A percentile compares a stretch with the other conserved stretches of the same genome.
These are phyloP conservation scores for Peromyscus californicus DNA, from an alignment of 2,113 vertebrate species.

Conservation along the genomic window DNA sequence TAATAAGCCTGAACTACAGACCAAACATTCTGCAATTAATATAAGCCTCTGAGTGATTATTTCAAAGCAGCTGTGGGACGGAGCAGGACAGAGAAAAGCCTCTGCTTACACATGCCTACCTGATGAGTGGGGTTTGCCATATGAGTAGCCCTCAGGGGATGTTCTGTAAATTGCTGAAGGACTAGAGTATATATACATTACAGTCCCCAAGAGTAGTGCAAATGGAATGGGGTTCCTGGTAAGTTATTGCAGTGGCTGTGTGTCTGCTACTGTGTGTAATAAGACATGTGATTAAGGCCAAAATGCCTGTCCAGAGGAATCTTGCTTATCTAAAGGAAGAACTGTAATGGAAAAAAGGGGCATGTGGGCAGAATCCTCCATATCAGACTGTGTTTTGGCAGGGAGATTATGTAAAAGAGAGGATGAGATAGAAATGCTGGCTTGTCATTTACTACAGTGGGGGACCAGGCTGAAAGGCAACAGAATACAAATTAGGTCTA, in stretches of 20 bases:
- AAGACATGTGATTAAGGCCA: neutral
- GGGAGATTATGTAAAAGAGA: neutral
- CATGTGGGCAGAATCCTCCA: neutral
- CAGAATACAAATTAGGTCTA: neutral
- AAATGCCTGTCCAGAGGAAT: neutral
- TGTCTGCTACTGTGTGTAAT: neutral
- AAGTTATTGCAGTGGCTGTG: neutral
- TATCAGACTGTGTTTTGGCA: neutral
- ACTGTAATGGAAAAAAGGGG: neutral
- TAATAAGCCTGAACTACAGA: no score
- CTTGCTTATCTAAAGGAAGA: neutral
- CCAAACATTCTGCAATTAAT: no score
- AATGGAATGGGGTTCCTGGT: neutral
- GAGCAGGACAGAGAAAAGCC: no score
- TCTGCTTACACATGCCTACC: neutral
- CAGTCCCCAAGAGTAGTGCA: neutral
- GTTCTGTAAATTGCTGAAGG: neutral
- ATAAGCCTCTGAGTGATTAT: no score
- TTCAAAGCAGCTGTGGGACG: no score
- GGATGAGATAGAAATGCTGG: neutral
- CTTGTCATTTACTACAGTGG: neutral
- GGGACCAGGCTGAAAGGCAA: neutral
- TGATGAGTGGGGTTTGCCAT: neutral
- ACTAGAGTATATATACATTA: neutral
- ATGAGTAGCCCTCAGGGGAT: neutral